A percentile compares a stretch with the other conserved stretches of the same genome.
Evolutionary conservation across 2,113 vertebrate genomes (phyloP).

Genomic region (Pseudorasbora parva): DNA sequence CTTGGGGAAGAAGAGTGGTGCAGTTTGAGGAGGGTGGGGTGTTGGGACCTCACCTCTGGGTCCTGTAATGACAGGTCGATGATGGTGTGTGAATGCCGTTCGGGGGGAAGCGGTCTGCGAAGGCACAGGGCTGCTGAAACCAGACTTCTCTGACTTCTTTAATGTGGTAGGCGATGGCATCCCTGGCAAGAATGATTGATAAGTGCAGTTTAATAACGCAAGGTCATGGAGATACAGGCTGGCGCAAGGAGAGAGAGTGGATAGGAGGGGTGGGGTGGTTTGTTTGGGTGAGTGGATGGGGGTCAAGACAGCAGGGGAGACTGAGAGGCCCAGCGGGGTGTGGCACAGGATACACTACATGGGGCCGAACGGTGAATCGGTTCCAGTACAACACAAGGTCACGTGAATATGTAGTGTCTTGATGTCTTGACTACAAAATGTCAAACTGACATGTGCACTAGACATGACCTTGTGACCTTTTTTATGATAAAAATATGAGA

Average conservation of each 20-base stretch:
- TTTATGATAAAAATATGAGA: not conserved
- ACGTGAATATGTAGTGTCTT: not conserved
- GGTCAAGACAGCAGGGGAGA: conserved; percentile 67
- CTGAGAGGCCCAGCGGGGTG: conserved; percentile 38
- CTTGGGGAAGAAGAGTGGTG: conserved; percentile 52
- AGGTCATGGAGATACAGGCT: conserved; percentile 81
- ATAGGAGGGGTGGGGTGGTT: conserved; percentile 45
- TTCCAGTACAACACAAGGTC: not conserved
- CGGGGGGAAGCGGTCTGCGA: conserved; percentile 91
- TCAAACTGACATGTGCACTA: not conserved
- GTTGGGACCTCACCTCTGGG: conserved; percentile 92
- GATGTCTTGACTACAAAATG: not conserved
- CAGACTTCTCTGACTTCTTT: conserved; percentile 98
- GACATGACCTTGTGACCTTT: not conserved
- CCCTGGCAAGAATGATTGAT: conserved; percentile 92
- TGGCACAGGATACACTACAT: conserved; percentile 35
- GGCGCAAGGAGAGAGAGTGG: conserved; percentile 79
- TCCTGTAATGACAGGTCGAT: conserved; percentile 96
- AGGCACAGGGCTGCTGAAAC: conserved; percentile 92
- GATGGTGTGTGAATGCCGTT: conserved; percentile 96
- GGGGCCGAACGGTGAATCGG: not conserved
- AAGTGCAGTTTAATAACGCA: conserved; percentile 87
- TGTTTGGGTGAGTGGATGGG: conserved; percentile 55
- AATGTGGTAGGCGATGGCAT: conserved; percentile 92
- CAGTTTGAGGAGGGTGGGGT: conserved; percentile 57